Base-by-base conservation (phyloP, 2,888 invertebrate species). In the Xylocampa areola region DNA sequence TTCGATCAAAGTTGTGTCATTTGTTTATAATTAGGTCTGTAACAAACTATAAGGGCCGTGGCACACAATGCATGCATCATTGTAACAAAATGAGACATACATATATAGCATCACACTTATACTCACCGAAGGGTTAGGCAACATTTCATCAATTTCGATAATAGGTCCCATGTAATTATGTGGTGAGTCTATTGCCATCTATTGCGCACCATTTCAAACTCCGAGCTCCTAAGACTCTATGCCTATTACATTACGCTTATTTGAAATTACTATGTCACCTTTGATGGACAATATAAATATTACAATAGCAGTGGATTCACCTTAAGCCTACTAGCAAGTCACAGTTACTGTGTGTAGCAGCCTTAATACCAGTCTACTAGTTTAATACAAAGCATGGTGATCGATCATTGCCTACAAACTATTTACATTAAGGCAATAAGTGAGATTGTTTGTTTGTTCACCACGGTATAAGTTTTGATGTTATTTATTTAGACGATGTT, bases 1-100 rank as follows among this genome's bases (percentile, higher is more conserved):
- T 59, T 27, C n/a, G 45, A 50, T 61, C 52, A 67, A 76, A 76
- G 49, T 76, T 73, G 29, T 4, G 39, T 62, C 55, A 73, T 74
- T 73, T 74, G 61, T 74, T 65, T 64, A 54, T 47, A 70, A 67
- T 77, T 70, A 59, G 52, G 64, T 48, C 58, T 41, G n/a, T 29
- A 33, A 41, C 47, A 53, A 71, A 74, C 67, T 66, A 49, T 37
- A 39, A 47, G 30, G 65, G 41, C 11, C n/a, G n/a, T 27, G n/a
- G 8, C 39, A 7, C 47, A 49, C n/a, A 25, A 5, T 7, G 25
- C 6, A 25, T 7, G 25, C 25, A 25, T 25, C 8, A 10, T 7
- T 23, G 23, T 7, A 7, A 4, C 21, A 21, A 21, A 21, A 21
- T 21, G 21, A 7, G 21, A 21, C 4, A 4, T 21, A 21, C 1